Evolutionary conservation across 2,797 vertebrate genomes (phyloP).

Genomic region (Balearica regulorum): DNA sequence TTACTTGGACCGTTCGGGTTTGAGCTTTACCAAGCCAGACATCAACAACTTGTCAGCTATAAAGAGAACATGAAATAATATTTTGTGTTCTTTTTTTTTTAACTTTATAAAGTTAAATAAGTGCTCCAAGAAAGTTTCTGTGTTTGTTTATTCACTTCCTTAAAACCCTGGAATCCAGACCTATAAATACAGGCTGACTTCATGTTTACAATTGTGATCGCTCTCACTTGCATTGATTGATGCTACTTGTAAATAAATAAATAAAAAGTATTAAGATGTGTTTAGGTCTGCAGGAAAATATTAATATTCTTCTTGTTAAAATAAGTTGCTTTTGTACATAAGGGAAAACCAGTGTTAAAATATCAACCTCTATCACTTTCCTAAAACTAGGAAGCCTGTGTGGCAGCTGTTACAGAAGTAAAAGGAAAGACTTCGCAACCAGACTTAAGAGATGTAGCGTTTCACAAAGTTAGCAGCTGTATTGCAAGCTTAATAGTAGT

Average conservation of each 20-base stretch:
- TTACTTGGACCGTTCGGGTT: neutral
- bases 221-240: neutral
- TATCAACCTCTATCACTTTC: neutral
- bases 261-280: neutral
- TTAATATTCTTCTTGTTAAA: neutral
- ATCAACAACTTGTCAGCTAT: neutral
- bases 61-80: constrained; percentile 5
- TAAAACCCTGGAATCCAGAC: neutral
- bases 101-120: neutral
- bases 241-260: neutral
- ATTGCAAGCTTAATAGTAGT: neutral
- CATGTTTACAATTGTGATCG: neutral
- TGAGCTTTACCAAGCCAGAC: neutral
- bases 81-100: neutral
- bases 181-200: constrained; percentile 29
- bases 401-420: neutral
- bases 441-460: neutral
- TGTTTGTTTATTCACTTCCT: constrained; percentile 22
- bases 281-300: neutral
- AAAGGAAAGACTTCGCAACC: neutral
- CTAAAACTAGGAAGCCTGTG: neutral
- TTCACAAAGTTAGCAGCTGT: neutral
- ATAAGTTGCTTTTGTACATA: neutral
- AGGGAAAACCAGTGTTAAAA: neutral
- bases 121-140: neutral